Base-by-base conservation (phyloP, 2,797 vertebrate genomes). In the Malurus leucopterus region DNA sequence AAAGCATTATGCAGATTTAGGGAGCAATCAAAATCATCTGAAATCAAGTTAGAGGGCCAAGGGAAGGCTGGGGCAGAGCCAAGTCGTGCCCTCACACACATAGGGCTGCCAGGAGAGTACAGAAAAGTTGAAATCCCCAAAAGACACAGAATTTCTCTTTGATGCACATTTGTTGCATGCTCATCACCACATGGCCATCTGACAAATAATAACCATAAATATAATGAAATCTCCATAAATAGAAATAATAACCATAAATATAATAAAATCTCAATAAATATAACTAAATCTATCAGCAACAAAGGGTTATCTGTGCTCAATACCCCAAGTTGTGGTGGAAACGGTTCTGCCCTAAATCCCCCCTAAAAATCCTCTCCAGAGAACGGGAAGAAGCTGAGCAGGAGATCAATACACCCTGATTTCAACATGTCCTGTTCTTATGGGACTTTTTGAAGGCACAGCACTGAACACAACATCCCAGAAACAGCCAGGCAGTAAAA, bases 1-100 rank as follows among this genome's bases (percentile, higher is more conserved):
- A 70, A 47, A 64, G 71, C 87, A 91, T 85, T 93, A 75, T 64
- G 70, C 75, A 80, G 88, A 92, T 80, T 95, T 91, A 83, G 22
- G 1, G 73, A 91, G 87, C 87, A 86, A 73, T 61, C 84, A 78
- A 88, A 95, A 89, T 85, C 93, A 46, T 17, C 78, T 63, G 30
- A 90, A 85, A 95, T 94, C 46, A 67, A 88, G 53, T 95, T 91
- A 84, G 5, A 2, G 78, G 78, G 67, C 26, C 30, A 54, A 69
- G 14, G 6, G 1, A 87, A 88, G 49, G 46, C 65, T 76, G 53
- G 24, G 32, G 20, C 27, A 69, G 76, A 82, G 89, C 70, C 82
- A 92, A 91, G 64, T 27, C 34, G 10, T 72, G 82, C 26, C 77
- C 65, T 91, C 71, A 36, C 59, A 41, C 72, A 76, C 2, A 75